Base-by-base conservation (phyloP, 2,888 invertebrate genomes). In the Pristionchus exspectatus region DNA sequence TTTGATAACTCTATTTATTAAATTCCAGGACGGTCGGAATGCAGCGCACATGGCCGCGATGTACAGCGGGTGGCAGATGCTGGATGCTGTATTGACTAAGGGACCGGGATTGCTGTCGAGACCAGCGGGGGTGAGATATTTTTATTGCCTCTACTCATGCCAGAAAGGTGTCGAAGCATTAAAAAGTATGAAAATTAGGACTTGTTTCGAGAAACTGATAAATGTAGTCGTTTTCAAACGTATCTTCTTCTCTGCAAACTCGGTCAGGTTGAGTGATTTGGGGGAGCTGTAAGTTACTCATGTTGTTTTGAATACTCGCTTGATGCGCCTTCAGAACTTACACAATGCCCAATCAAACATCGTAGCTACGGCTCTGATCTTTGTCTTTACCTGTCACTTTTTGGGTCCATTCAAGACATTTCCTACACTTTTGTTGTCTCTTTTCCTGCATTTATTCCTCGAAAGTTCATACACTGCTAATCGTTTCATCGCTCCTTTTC, bases 51-150 rank as follows among this genome's bases (percentile, higher is more conserved):
- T 98, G 95, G 97, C 98, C 24, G 97, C 98, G 44, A 97, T 98
- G 97, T 97, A 97, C 96, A 97, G 98, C 89, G 96, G 98, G 93
- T 98, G 98, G 95, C 98, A 99, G 95, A 97, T 98, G 95, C 97
- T 99, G 95, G 97, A 98, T 95, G 96, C 98, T 88, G 96, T 99
- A 83, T 96, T 99, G 89, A 97, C 97, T 89, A 97, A 97, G 95
- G 97, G 97, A 95, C 98, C 98, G 18, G 98, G 99, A 96, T 90
- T 93, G 1, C 97, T 98, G 27, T 97, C 97, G 95, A 97, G 97
- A 72, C 97, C 97, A 0, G 98, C 98, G 95, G 98, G 94, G 89
- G 94, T 94, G 77, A 69, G 90, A 5, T 74, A 74, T 2, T 9
- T 3, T 38, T 38, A 2, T 38, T 38, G 38, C n/a, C n/a, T n/a